Evolutionary conservation across 2,113 vertebrate genomes (phyloP), one percentile per base, ranked within the genome.

Genomic region (Cettia cetti): DNA sequence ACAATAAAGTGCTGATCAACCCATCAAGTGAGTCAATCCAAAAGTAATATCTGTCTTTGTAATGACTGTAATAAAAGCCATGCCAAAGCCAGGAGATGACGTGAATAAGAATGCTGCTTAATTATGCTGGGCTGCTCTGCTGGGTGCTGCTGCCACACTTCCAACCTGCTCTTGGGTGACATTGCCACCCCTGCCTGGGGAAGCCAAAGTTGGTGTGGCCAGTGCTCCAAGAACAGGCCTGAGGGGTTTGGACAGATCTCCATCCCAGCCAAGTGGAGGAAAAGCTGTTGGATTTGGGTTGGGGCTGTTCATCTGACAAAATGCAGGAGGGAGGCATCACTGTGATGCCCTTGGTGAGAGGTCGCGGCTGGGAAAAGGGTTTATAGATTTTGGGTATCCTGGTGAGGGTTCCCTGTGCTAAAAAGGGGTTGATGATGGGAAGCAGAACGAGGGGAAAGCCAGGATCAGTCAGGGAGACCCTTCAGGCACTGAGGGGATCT

Each of bases 1-100:
- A 96, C 92, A 94, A 96, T 96, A 97, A 97, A 96, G 88, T 65
- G 87, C 94, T 95, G 96, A 97, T 97, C 96, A 96, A 96, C 94
- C 94, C 88, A 96, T 97, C 92, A 92, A 96, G 85, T 92, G 96
- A 96, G 94, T 95, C 96, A 97, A 97, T 95, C 92, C 92, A 84
- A 95, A 96, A 97, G 93, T 95, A 96, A 96, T 97, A 97, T 93
- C 94, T 96, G 93, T 89, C 95, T 97, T 82, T 60, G 76, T 97
- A 95, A 97, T 87, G 94, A 96, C 91, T 82, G 82, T 45, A 95
- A 97, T 97, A 97, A 97, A 97, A 96, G 16, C 91, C 82, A 24
- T 93, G 87, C 86, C 89, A 91, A 60, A 94, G 85, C 94, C 92
- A 79, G 85, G 52, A 42, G 91, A 92, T 89, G 94, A 96, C 89